These are phyloP conservation scores for Albula glossodonta DNA, from an alignment of 2,113 vertebrate genomes.

Conservation along the genomic window DNA sequence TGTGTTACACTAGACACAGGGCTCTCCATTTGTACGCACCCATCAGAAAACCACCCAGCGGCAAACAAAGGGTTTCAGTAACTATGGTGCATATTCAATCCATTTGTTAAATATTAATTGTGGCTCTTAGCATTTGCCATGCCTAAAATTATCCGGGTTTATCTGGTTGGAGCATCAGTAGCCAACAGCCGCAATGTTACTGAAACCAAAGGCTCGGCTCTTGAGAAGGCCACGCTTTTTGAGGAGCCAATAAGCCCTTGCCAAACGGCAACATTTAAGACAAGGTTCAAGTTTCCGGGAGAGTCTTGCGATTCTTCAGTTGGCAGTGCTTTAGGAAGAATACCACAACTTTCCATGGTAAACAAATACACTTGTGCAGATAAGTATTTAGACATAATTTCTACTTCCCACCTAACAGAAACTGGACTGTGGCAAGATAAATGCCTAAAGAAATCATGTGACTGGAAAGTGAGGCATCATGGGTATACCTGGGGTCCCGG, in stretches of 20 bases:
- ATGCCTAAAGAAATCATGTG: not conserved
- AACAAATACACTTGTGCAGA: not conserved
- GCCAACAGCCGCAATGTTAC: slow-evolving; percentile 2
- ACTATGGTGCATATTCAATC: slow-evolving; percentile 3
- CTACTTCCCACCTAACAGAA: not conserved
- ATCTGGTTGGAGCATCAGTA: not conserved
- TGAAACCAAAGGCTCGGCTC: slow-evolving; percentile 3
- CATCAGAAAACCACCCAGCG: not conserved
- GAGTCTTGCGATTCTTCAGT: not conserved
- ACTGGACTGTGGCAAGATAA: not conserved
- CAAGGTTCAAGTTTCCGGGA: not conserved
- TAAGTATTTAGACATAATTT: not conserved
- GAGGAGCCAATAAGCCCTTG: not conserved
- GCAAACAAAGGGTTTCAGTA: not conserved
- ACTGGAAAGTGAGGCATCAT: slow-evolving; percentile 1
- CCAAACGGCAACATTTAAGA: slow-evolving; percentile 5
- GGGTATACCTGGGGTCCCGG: slow-evolving; percentile 91
- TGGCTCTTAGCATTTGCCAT: not conserved
- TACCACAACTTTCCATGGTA: not conserved
- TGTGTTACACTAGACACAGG: not conserved
- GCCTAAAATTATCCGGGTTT: slow-evolving; percentile 3
- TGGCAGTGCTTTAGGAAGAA: not conserved
- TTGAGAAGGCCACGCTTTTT: not conserved
- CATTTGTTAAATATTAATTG: slow-evolving; percentile 8
- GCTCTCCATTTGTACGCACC: not conserved